phyloP scores from a whole-genome alignment of 2,113 vertebrate genomes.

The Alexandromys fortis region DNA sequence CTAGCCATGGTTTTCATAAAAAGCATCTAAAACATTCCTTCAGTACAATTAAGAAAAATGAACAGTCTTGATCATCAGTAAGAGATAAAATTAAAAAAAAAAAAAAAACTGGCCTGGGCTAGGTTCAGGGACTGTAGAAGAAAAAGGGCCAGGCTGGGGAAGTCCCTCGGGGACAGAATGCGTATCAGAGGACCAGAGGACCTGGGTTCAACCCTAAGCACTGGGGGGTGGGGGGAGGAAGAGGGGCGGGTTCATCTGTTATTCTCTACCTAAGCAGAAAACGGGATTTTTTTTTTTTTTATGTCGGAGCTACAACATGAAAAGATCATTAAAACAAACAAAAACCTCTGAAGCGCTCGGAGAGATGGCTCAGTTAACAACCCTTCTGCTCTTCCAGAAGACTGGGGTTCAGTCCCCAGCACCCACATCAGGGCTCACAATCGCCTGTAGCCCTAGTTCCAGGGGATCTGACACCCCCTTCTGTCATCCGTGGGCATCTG shows the following conservation, averaged over 20 bases:
- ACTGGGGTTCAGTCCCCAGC: neutral
- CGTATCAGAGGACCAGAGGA: neutral
- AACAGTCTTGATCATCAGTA: conserved; percentile 13
- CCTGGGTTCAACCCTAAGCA: neutral
- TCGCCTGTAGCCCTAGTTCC: neutral
- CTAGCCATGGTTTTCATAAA: neutral
- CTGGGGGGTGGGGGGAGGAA: neutral
- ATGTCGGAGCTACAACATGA: neutral
- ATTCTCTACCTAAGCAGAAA: neutral
- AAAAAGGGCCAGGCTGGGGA: neutral
- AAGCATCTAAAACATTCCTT: conserved; percentile 12
- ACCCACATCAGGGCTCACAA: neutral
- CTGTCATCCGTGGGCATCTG: neutral
- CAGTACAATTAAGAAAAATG: conserved; percentile 50
- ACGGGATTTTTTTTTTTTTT: neutral
- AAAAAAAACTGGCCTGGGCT: neutral
- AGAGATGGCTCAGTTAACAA: neutral
- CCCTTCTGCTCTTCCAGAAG: neutral
- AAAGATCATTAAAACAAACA: neutral
- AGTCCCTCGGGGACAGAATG: neutral
- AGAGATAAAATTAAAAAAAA: conserved; percentile 1
- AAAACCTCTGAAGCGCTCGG: neutral
- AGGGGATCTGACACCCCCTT: neutral
- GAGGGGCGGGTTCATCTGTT: neutral
- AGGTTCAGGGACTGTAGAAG: neutral